A percentile compares a stretch with the other conserved stretches of the same genome.
phyloP scores from a whole-genome alignment of 2,888 invertebrate genomes.

The Harmothoe impar region DNA sequence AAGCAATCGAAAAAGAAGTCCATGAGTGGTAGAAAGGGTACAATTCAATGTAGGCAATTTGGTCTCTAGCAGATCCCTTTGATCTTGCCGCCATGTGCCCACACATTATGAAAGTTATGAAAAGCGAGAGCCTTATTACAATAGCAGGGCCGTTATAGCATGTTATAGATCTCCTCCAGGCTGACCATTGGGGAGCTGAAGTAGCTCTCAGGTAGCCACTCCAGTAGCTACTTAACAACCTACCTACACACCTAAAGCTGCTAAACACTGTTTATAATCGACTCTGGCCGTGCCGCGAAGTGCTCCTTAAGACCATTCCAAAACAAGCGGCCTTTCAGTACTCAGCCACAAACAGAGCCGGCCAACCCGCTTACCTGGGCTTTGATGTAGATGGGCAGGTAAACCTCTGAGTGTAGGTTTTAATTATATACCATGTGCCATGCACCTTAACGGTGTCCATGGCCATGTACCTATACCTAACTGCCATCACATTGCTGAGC shows the following conservation, averaged over 20 bases:
- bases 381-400: slow-evolving; percentile 33
- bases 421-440: slow-evolving; percentile 39
- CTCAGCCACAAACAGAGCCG: slow-evolving; percentile 1
- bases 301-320: slow-evolving; percentile 36
- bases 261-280: slow-evolving; percentile 57
- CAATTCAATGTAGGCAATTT: no score
- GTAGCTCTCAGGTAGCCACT: not conserved
- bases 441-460: not conserved
- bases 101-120: slow-evolving; percentile 7
- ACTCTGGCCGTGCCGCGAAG: slow-evolving; percentile 36
- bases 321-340: slow-evolving; percentile 32
- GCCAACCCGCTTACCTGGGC: slow-evolving; percentile 27
- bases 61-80: not conserved
- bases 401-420: not conserved
- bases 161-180: slow-evolving; percentile 3
- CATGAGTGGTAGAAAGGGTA: no score
- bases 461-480: not conserved
- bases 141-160: not conserved
- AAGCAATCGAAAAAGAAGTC: no score
- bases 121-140: slow-evolving; percentile 22
- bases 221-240: slow-evolving; percentile 13
- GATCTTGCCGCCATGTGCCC: slow-evolving; percentile 10
- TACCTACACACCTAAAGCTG: slow-evolving; percentile 47
- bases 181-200: not conserved
- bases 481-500: not conserved